Evolutionary conservation across 2,797 vertebrate species (phyloP).

Genomic region (Sarcophilus harrisii): DNA sequence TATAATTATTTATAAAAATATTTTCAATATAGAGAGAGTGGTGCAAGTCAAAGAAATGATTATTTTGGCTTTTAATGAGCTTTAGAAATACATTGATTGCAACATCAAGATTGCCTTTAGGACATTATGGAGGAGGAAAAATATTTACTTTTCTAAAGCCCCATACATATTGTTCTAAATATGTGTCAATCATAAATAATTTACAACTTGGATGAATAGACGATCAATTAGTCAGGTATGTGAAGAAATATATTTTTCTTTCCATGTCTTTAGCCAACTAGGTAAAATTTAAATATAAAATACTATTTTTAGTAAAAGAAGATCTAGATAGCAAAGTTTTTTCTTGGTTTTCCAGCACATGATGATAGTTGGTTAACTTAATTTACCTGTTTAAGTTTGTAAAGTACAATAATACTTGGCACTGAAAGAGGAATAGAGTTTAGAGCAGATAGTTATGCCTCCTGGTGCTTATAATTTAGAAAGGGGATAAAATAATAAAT

Average conservation of each 20-base stretch:
- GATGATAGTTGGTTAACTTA: not conserved
- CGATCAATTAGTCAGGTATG: not conserved
- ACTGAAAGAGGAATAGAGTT: not conserved
- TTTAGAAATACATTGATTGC: constrained; percentile 57
- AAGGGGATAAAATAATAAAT: not conserved
- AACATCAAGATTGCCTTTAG: constrained; percentile 27
- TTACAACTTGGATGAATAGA: constrained; percentile 18
- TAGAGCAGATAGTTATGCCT: not conserved
- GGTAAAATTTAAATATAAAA: constrained; percentile 41
- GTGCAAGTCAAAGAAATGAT: constrained; percentile 38
- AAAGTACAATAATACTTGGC: not conserved
- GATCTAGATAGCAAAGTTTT: not conserved
- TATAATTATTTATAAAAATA: constrained; percentile 31
- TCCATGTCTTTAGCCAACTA: constrained; percentile 25
- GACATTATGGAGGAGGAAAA: constrained; percentile 45
- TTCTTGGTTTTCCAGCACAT: not conserved
- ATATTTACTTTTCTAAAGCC: constrained; percentile 26
- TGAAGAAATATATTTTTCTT: constrained; percentile 6
- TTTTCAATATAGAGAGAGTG: constrained; percentile 23
- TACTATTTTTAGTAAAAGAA: not conserved
- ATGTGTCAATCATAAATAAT: not conserved
- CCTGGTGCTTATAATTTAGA: not conserved
- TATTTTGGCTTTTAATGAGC: constrained; percentile 45
- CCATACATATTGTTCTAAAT: constrained; percentile 17
- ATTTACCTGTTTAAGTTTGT: not conserved